phyloP scores from a whole-genome alignment of 1,140 invertebrate genomes.

The Samia ricini region DNA sequence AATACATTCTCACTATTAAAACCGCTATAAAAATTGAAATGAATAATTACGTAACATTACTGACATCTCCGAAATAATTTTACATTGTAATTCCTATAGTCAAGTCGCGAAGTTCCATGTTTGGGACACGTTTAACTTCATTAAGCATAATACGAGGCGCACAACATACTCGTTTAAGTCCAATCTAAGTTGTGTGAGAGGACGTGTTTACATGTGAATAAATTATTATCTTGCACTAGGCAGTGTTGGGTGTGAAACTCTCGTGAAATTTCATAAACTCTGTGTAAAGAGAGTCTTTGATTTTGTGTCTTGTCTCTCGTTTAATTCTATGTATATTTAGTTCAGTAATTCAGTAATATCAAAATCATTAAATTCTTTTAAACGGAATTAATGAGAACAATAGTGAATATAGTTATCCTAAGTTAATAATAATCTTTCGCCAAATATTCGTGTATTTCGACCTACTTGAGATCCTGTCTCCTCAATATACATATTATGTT shows the following conservation, averaged over 20 bases:
- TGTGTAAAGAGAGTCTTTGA: constrained; percentile 44
- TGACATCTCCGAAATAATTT: constrained; percentile 20
- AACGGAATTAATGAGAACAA: no score
- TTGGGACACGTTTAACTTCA: constrained; percentile 72
- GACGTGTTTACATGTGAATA: constrained; percentile 71
- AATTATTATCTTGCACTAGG: constrained; percentile 68
- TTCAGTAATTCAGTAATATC: no score
- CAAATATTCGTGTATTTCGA: no score
- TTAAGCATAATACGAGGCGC: constrained; percentile 67
- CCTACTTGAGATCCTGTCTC: no score
- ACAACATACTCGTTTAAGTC: constrained; percentile 75
- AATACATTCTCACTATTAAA: neutral
- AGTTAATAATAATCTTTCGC: neutral
- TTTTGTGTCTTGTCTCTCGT: constrained; percentile 12
- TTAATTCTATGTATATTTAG: neutral
- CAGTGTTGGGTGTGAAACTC: constrained; percentile 49
- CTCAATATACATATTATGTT: no score
- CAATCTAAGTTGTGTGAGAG: constrained; percentile 70
- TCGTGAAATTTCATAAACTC: constrained; percentile 24
- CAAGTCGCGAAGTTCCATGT: constrained; percentile 38
- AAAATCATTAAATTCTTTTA: no score
- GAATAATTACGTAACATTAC: neutral
- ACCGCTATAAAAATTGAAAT: neutral
- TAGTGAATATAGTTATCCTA: no score
- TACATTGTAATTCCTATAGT: constrained; percentile 22